phyloP scores from a whole-genome alignment of 2,113 vertebrate genomes.

The Marmota monax region DNA sequence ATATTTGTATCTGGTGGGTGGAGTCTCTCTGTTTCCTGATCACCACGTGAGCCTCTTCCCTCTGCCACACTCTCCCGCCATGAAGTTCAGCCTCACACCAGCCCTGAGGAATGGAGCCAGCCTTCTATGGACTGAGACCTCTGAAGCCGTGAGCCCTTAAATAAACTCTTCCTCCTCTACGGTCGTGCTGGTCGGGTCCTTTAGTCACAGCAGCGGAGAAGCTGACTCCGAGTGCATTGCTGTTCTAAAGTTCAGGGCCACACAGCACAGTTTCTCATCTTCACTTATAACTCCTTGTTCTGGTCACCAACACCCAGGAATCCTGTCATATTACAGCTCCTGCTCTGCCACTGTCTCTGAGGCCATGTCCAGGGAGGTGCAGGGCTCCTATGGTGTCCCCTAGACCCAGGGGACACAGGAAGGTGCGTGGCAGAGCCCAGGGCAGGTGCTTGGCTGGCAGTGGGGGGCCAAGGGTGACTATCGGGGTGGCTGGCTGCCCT shows the following conservation, averaged over 20 bases:
- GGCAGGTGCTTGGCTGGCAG: neutral
- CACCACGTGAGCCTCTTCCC: no score
- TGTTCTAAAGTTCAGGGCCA: neutral
- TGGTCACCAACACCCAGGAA: fast-evolving
- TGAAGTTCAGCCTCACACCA: no score
- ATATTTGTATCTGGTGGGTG: no score
- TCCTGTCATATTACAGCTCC: neutral
- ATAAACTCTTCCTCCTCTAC: no score
- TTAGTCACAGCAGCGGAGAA: no score
- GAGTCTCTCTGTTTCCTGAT: no score
- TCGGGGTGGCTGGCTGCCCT: neutral
- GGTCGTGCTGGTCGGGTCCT: no score
- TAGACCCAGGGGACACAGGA: neutral
- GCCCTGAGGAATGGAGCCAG: no score
- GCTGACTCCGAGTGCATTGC: no score
- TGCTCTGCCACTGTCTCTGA: neutral
- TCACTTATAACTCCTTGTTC: neutral
- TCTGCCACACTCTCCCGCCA: no score
- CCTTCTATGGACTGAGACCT: no score
- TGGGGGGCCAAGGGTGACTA: neutral
- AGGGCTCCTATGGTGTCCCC: neutral
- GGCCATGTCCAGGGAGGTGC: neutral
- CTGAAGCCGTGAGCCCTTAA: no score
- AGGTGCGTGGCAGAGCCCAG: fast-evolving
- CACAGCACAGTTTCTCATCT: neutral